A percentile compares a stretch with the other conserved stretches of the same genome.
Evolutionary conservation across 2,797 vertebrate species (phyloP).

Genomic region (Gephyroberyx darwinii): DNA sequence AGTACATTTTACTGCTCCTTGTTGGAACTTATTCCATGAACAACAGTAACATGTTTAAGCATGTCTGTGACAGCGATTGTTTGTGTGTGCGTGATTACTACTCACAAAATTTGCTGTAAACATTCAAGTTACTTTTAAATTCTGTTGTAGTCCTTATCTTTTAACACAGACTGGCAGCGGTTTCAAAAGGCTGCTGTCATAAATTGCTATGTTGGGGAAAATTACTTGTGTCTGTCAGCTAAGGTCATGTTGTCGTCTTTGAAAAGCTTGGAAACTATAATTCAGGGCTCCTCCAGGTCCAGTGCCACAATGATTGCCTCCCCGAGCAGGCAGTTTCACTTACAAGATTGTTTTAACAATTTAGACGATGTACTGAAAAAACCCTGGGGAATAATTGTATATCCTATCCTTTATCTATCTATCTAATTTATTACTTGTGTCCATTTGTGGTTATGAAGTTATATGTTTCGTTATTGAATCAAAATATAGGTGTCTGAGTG

Average conservation of each 20-base stretch:
- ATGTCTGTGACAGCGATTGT: not conserved
- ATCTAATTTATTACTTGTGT: too few relatives aligned
- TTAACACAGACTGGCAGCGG: not conserved
- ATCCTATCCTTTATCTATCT: too few relatives aligned
- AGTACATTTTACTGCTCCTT: slow-evolving; percentile 17
- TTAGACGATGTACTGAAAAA: too few relatives aligned
- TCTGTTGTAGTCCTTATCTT: not conserved
- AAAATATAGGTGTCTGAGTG: too few relatives aligned
- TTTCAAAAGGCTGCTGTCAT: not conserved
- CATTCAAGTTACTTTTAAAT: not conserved
- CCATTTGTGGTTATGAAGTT: too few relatives aligned
- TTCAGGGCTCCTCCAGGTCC: not conserved
- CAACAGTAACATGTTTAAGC: not conserved
- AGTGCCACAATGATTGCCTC: not conserved
- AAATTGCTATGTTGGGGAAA: too few relatives aligned
- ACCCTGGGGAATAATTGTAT: too few relatives aligned
- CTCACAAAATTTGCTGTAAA: not conserved
- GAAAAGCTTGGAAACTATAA: slow-evolving; percentile 1
- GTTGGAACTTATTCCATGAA: slow-evolving; percentile 5
- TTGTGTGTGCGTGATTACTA: not conserved
- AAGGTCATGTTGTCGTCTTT: slow-evolving; percentile 15
- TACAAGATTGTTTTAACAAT: too few relatives aligned
- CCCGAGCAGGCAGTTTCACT: not conserved
- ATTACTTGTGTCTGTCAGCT: not conserved
- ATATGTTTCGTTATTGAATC: too few relatives aligned